phyloP scores from a whole-genome alignment of 2,888 invertebrate genomes.

The Pterostichus madidus region DNA sequence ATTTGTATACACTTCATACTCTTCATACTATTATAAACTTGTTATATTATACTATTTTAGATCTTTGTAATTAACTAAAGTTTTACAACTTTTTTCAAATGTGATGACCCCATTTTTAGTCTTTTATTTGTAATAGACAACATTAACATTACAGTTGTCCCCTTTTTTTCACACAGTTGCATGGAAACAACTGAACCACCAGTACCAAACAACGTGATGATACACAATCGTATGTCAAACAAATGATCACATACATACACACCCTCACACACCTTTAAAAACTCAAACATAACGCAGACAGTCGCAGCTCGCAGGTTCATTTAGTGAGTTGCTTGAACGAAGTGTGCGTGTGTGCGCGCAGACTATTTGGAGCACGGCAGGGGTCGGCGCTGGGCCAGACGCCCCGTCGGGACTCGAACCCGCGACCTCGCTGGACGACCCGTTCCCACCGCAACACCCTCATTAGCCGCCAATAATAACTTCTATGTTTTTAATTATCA shows the following conservation, averaged over 20 bases:
- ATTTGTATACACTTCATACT: too few species aligned
- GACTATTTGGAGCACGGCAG: conserved; percentile 74
- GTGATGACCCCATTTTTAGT: too few species aligned
- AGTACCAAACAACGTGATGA: background rate
- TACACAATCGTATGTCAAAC: background rate
- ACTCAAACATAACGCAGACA: background rate
- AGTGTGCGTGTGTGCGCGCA: conserved; percentile 70
- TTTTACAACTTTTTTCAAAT: too few species aligned
- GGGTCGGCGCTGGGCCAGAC: conserved; percentile 69
- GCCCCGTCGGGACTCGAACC: conserved; percentile 72
- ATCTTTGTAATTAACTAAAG: too few species aligned
- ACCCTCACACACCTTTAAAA: too few species aligned
- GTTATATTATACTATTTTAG: too few species aligned
- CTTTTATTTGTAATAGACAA: too few species aligned
- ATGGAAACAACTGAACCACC: background rate
- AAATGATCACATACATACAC: background rate
- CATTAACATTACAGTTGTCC: too few species aligned
- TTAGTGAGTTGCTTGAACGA: background rate
- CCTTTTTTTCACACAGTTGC: background rate
- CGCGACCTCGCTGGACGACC: conserved; percentile 71
- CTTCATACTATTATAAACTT: too few species aligned
- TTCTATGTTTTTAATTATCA: conserved; percentile 68
- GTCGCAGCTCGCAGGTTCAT: conserved; percentile 4
- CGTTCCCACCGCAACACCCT: conserved; percentile 74
- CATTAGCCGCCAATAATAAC: conserved; percentile 76